Percentiles rank a stretch among this genome's conserved stretches.
Evolutionary conservation across 2,888 invertebrate genomes (phyloP).

Genomic region (Psylliodes chrysocephalus): DNA sequence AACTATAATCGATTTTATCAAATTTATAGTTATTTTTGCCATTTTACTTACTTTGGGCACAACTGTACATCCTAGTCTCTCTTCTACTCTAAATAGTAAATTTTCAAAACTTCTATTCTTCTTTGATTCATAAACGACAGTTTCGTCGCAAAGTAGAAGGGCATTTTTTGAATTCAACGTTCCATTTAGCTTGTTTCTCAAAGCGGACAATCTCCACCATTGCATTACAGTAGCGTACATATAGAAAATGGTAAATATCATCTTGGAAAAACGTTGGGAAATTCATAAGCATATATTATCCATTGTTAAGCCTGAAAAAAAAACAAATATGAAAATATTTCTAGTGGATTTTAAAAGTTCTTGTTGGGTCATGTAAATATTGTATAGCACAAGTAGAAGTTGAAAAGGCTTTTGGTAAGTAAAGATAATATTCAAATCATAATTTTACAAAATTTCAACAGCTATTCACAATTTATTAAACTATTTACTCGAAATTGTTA

Average conservation of each 20-base stretch:
- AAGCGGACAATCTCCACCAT: conserved; percentile 79
- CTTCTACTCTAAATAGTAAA: conserved; percentile 68
- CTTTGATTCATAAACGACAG: conserved; percentile 52
- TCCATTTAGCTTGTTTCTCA: conserved; percentile 74
- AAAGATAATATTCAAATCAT: too few relatives aligned
- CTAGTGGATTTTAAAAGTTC: too few relatives aligned
- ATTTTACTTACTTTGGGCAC: conserved; percentile 67
- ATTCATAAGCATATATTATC: background rate
- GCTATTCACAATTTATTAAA: too few relatives aligned
- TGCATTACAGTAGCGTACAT: conserved; percentile 85
- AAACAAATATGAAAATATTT: background rate
- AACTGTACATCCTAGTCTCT: conserved; percentile 68
- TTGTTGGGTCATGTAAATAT: too few relatives aligned
- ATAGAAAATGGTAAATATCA: conserved; percentile 85
- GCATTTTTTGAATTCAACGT: conserved; percentile 61
- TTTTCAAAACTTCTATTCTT: conserved; percentile 66
- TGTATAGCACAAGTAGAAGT: too few relatives aligned
- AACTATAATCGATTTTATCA: too few relatives aligned
- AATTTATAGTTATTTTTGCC: too few relatives aligned
- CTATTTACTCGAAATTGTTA: too few relatives aligned
- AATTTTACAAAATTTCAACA: too few relatives aligned
- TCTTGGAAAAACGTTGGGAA: conserved; percentile 53
- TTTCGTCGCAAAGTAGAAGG: conserved; percentile 57
- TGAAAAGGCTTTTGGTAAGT: too few relatives aligned
- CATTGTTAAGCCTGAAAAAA: conserved; percentile 8